These are phyloP conservation scores for Numenius arquata DNA, from an alignment of 2,113 vertebrate genomes.

Conservation along the genomic window DNA sequence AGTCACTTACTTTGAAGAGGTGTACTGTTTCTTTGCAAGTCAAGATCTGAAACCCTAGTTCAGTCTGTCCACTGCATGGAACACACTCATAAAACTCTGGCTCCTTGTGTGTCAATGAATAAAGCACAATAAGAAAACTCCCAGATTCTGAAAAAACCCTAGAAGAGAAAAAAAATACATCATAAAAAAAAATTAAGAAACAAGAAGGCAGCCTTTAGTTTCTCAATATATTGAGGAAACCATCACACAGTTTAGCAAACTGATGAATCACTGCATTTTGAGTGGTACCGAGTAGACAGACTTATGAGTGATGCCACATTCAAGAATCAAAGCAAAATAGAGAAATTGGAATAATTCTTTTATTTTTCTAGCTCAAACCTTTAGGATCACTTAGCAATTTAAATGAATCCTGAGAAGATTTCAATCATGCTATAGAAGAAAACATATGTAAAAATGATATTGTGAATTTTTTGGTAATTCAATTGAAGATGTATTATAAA, in stretches of 20 bases:
- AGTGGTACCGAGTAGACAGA: background rate
- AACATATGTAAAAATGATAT: background rate
- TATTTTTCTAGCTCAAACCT: background rate
- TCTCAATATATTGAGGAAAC: background rate
- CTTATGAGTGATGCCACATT: background rate
- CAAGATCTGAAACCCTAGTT: constrained; percentile 84
- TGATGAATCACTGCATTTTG: background rate
- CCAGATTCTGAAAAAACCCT: constrained; percentile 87
- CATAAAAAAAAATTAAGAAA: background rate
- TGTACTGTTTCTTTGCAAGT: constrained; percentile 79
- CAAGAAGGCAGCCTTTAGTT: background rate
- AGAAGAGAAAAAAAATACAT: background rate
- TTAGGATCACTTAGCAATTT: background rate
- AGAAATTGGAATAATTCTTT: background rate
- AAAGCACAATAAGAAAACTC: constrained; percentile 87
- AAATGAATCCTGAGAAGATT: background rate
- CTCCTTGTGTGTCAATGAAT: constrained; percentile 84
- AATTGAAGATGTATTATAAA: background rate
- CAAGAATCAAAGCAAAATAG: background rate
- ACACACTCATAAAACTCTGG: constrained; percentile 92
- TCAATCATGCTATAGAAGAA: background rate
- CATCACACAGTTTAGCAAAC: background rate
- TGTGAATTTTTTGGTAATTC: background rate
- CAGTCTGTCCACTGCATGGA: constrained; percentile 59
- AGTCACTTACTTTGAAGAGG: constrained; percentile 84